Evolutionary conservation across 35 echinoderm and acorn worm genomes (phyloP).

Genomic region (Amphiura filiformis): DNA sequence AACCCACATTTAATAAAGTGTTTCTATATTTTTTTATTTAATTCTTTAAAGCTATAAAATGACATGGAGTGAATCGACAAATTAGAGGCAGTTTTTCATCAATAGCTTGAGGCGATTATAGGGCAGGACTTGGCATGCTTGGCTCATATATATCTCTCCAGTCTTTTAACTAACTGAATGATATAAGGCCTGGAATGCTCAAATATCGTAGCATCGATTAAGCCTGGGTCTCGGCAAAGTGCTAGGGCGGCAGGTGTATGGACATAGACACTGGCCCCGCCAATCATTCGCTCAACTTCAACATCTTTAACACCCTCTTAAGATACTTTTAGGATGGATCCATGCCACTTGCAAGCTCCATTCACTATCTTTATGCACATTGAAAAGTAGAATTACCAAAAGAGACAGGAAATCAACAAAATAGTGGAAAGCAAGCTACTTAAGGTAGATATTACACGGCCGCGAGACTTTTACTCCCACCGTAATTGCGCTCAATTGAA

Average conservation of each 20-base stretch:
- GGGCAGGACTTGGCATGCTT: background rate
- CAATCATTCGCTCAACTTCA: background rate
- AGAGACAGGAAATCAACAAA: background rate
- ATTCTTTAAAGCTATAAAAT: background rate
- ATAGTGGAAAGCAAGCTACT: slow-evolving; percentile 11
- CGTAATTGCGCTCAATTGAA: slow-evolving; percentile 10
- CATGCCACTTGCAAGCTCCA: background rate
- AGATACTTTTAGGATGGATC: background rate
- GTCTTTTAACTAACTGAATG: slow-evolving; percentile 12
- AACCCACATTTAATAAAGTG: background rate
- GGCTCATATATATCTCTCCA: background rate
- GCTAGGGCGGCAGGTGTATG: background rate
- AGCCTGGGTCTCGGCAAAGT: background rate
- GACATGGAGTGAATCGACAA: background rate
- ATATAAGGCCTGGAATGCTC: slow-evolving; percentile 11
- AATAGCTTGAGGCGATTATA: background rate
- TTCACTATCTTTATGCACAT: background rate
- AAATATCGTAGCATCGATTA: background rate
- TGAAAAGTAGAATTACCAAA: background rate
- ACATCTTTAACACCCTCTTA: slow-evolving; percentile 6
- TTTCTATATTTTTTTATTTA: background rate
- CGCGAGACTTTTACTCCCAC: slow-evolving; percentile 7
- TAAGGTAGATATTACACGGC: slow-evolving; percentile 10
- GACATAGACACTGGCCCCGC: background rate
- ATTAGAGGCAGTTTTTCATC: background rate